Percentiles rank a stretch among this genome's conserved stretches.
phyloP scores from a whole-genome alignment of 1,140 invertebrate species.

The Diuraphis noxia region DNA sequence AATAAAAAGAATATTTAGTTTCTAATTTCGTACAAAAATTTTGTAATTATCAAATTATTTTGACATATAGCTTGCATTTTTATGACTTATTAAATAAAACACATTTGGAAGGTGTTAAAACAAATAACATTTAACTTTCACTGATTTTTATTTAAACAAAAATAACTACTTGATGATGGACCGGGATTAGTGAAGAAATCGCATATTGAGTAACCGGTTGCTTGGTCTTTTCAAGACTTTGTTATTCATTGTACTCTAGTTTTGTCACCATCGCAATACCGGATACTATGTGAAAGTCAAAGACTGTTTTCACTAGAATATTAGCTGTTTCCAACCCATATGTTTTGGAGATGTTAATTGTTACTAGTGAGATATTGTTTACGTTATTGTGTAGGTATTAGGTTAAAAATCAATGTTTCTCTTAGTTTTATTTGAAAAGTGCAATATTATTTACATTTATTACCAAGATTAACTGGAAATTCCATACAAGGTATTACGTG shows the following conservation, averaged over 20 bases:
- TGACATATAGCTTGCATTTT: background rate
- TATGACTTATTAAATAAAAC: background rate
- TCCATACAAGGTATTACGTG: background rate
- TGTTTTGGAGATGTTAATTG: background rate
- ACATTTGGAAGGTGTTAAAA: background rate
- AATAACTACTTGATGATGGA: no score
- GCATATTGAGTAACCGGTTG: slow-evolving; percentile 35
- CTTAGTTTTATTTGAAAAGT: background rate
- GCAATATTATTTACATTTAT: background rate
- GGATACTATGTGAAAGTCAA: slow-evolving; percentile 19
- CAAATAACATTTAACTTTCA: background rate
- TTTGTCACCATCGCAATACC: slow-evolving; percentile 32
- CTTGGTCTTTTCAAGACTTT: background rate
- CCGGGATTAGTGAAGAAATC: slow-evolving; percentile 3
- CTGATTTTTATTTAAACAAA: background rate
- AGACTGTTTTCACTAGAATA: slow-evolving; percentile 13
- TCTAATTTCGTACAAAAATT: background rate
- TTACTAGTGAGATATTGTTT: background rate
- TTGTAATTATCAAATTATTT: background rate
- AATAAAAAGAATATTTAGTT: slow-evolving; percentile 4
- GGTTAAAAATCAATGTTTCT: background rate
- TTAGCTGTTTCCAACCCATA: background rate
- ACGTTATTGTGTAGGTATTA: background rate
- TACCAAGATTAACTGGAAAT: background rate
- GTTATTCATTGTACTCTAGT: slow-evolving; percentile 33